phyloP scores from a whole-genome alignment of 2,888 invertebrate species.

The Chironomus tentans region DNA sequence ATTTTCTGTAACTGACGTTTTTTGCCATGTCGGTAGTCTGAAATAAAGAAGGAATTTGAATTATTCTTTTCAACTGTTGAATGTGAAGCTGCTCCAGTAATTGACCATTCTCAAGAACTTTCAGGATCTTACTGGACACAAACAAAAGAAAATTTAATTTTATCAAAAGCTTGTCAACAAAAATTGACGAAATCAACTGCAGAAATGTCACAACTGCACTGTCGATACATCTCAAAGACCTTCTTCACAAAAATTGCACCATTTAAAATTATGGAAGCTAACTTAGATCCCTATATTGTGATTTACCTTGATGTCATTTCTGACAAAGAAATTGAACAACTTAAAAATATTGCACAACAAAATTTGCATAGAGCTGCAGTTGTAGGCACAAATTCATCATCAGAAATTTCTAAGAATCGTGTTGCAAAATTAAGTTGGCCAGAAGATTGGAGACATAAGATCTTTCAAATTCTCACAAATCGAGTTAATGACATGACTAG shows the following conservation, averaged over 20 bases:
- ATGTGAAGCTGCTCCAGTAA: constrained; percentile 49
- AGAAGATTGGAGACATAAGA: constrained; percentile 42
- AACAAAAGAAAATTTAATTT: neutral
- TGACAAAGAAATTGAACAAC: constrained; percentile 47
- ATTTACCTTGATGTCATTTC: constrained; percentile 50
- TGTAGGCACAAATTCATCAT: constrained; percentile 70
- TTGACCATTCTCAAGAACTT: constrained; percentile 64
- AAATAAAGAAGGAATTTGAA: too few relatives aligned
- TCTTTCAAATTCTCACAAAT: constrained; percentile 43
- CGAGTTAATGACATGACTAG: constrained; percentile 49
- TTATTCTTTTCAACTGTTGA: too few relatives aligned
- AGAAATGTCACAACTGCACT: constrained; percentile 36
- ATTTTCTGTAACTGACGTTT: too few relatives aligned
- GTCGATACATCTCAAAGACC: constrained; percentile 38
- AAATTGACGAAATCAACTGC: constrained; percentile 36
- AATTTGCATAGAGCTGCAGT: constrained; percentile 47
- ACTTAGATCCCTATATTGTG: constrained; percentile 45
- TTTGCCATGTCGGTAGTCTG: too few relatives aligned
- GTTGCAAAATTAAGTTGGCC: constrained; percentile 55
- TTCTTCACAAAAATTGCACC: constrained; percentile 43
- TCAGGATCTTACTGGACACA: constrained; percentile 50
- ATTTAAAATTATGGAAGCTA: constrained; percentile 46
- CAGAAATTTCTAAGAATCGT: constrained; percentile 46
- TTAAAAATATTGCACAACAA: constrained; percentile 46
- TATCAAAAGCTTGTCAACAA: constrained; percentile 35